Percentiles rank a stretch among this genome's conserved stretches.
These are phyloP conservation scores for Kuschelorhynchus macadamiae DNA, from an alignment of 2,888 invertebrate genomes.

Conservation along the genomic window DNA sequence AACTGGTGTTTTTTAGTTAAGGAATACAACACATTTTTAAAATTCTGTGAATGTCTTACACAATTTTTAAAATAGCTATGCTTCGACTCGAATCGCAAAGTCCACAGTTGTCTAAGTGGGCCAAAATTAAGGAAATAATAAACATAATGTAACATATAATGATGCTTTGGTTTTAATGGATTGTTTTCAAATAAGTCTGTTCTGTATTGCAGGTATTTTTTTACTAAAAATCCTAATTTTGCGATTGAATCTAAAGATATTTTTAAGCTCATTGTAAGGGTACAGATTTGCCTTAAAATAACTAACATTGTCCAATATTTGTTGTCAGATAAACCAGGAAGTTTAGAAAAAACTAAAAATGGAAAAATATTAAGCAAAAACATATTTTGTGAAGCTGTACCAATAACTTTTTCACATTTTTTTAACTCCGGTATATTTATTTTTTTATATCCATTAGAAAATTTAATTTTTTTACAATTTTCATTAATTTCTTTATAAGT, in stretches of 20 bases:
- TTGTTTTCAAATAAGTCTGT: neutral
- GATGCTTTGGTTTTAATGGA: neutral
- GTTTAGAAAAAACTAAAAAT: neutral
- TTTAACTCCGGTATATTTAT: neutral
- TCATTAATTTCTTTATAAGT: neutral
- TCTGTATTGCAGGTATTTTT: neutral
- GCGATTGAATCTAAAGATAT: no score
- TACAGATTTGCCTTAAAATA: no score
- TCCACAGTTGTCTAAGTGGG: neutral
- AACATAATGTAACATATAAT: neutral
- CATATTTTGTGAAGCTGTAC: conserved; percentile 2
- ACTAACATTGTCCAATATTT: no score
- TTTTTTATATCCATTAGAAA: neutral
- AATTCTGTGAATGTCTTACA: neutral
- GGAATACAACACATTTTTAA: neutral
- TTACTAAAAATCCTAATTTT: no score
- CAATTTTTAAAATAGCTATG: neutral
- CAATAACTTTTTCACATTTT: neutral
- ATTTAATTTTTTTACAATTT: neutral
- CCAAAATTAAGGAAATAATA: neutral
- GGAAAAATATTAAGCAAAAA: neutral
- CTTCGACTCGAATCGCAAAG: neutral
- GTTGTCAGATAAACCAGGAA: no score
- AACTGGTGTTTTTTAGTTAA: neutral
- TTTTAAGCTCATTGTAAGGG: no score